Evolutionary conservation across 1,140 invertebrate genomes (phyloP), one percentile per base, ranked within the genome.

Genomic region (Scaptodrosophila lebanonensis): DNA sequence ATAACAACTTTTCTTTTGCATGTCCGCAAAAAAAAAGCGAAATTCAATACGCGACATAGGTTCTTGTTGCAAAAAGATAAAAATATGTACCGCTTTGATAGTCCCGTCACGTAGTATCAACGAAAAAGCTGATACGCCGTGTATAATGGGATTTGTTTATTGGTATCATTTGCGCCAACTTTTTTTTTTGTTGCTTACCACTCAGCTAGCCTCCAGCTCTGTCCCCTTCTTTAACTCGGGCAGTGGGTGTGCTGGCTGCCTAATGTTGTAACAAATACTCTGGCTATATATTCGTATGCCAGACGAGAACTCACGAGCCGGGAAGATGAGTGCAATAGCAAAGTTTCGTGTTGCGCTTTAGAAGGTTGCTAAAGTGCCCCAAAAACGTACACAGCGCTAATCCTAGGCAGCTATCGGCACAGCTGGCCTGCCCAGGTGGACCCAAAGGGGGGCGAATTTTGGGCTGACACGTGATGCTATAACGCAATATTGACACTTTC

Each of bases 71-170:
- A 11, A 33, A 33, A 33, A 33, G 15, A 33, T 2, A 7, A n/a
- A 7, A 33, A n/a, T n/a, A n/a, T n/a, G n/a, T n/a, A n/a, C n/a
- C n/a, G n/a, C n/a, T 60, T 84, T 82, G 64, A 68, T 60, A 85
- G 66, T 85, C 83, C 63, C 63, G 65, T 84, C 83, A 85, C 83
- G 83, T 85, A 85, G 75, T 62, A 76, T 65, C 65, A 79, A 71
- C 63, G 83, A 66, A 82, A n/a, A 85, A 85, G 77, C 79, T 85
- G 83, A 85, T 85, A 83, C 76, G 65, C 72, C 76, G 77, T 85
- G 73, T 85, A 83, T 85, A 85, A 85, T 85, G 83, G 83, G 83
- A 85, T 85, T 85, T 85, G 83, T 85, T 85, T 85, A 85, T 85
- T 85, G 83, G 77, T 83, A 85, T 84, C 77, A 85, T 85, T 85